Conservation (phyloP, 2,888 invertebrate genomes). For the Drosophila subsilvestris region DNA sequence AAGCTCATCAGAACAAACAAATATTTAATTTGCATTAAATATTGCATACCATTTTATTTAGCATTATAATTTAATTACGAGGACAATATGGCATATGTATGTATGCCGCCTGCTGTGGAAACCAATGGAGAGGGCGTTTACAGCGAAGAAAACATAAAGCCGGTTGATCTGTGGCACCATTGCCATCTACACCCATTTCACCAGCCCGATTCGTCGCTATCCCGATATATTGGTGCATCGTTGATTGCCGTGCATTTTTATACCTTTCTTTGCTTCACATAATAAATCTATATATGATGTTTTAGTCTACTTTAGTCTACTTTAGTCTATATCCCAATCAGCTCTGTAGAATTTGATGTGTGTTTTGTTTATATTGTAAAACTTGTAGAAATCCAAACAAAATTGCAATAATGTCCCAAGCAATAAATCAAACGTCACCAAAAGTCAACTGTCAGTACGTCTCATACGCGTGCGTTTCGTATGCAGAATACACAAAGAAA, state of each 20-base stretch:
- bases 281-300: neutral
- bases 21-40: too few species aligned
- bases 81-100: too few species aligned
- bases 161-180: constrained; percentile 90
- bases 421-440: constrained; percentile 20
- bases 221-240: constrained; percentile 97
- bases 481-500: too few species aligned
- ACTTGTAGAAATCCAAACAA: constrained; percentile 7
- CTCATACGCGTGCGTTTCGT: too few species aligned
- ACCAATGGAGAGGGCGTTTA: constrained; percentile 94
- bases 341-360: constrained; percentile 17
- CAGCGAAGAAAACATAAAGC: too few species aligned
- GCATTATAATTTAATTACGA: constrained; percentile 29
- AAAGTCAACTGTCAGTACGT: neutral
- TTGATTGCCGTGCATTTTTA: constrained; percentile 82
- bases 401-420: constrained; percentile 9
- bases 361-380: constrained; percentile 12
- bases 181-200: constrained; percentile 97
- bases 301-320: too few species aligned
- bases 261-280: neutral
- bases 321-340: too few species aligned
- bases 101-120: constrained; percentile 90
- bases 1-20: too few species aligned
- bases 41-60: neutral
- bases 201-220: constrained; percentile 95